Percentiles rank a stretch among this genome's conserved stretches.
These are phyloP conservation scores for Yponomeuta plumbellus DNA, from an alignment of 2,888 invertebrate genomes.

Conservation along the genomic window DNA sequence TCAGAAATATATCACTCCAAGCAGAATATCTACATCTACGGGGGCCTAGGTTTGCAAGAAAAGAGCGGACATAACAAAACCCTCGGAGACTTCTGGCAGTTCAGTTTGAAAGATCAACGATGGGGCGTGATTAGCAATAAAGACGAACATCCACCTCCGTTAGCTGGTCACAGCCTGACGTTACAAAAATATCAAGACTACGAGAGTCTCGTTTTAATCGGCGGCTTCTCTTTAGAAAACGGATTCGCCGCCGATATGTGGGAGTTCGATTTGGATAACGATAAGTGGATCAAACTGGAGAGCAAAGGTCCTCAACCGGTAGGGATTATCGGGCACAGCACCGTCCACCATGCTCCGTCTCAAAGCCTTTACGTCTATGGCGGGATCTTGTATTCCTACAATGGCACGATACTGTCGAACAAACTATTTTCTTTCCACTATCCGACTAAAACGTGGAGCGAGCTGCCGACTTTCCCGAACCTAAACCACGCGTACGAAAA, in stretches of 20 bases:
- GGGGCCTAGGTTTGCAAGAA: slow-evolving; percentile 84
- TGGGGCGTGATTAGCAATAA: slow-evolving; percentile 83
- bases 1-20: slow-evolving; percentile 90
- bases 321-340: slow-evolving; percentile 92
- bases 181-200: slow-evolving; percentile 83
- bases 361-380: slow-evolving; percentile 94
- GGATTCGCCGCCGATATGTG: slow-evolving; percentile 86
- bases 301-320: slow-evolving; percentile 85
- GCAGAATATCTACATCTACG: slow-evolving; percentile 91
- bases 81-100: slow-evolving; percentile 94
- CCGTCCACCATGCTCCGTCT: slow-evolving; percentile 88
- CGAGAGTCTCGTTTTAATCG: slow-evolving; percentile 88
- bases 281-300: slow-evolving; percentile 82
- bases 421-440: slow-evolving; percentile 86
- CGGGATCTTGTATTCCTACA: slow-evolving; percentile 85
- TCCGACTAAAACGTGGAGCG: slow-evolving; percentile 87
- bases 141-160: slow-evolving; percentile 78
- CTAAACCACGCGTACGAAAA: slow-evolving; percentile 72
- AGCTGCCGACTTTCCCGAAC: slow-evolving; percentile 82
- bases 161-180: slow-evolving; percentile 95
- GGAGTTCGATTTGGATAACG: slow-evolving; percentile 87
- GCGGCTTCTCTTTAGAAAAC: slow-evolving; percentile 86
- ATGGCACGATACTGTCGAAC: slow-evolving; percentile 83
- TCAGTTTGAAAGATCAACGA: slow-evolving; percentile 88
- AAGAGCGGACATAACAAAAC: slow-evolving; percentile 78